Conservation (phyloP, 2,797 vertebrate species). For the Pangasius sanitwongsei region DNA sequence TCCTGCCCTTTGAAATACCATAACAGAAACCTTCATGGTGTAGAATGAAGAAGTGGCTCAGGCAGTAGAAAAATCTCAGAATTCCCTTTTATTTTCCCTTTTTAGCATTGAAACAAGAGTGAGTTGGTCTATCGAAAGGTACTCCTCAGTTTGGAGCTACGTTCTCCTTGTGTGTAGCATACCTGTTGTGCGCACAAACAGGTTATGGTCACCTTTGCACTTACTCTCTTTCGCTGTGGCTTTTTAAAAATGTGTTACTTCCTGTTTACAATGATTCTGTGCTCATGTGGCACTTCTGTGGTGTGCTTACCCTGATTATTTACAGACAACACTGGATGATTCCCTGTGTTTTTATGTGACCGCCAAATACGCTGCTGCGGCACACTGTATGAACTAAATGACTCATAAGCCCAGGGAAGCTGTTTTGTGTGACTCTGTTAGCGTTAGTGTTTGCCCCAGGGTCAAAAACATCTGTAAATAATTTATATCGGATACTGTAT, state of each 20-base stretch:
- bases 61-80: not conserved
- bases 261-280: conserved; percentile 61
- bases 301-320: conserved; percentile 38
- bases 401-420: not conserved
- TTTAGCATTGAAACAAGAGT: conserved; percentile 37
- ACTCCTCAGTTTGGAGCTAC: not conserved
- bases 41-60: not conserved
- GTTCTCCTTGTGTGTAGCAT: conserved; percentile 23
- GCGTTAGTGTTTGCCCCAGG: too few species aligned
- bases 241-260: conserved; percentile 57
- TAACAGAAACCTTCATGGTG: not conserved
- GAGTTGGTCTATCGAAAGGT: not conserved
- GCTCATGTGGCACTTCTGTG: conserved; percentile 34
- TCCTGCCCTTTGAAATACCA: not conserved
- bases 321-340: conserved; percentile 32
- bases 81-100: conserved; percentile 35
- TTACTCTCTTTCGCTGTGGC: conserved; percentile 52
- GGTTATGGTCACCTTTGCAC: conserved; percentile 55
- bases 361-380: not conserved
- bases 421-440: not conserved
- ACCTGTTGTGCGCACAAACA: conserved; percentile 60
- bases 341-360: conserved; percentile 27
- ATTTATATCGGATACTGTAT: not conserved
- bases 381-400: not conserved
- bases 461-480: not conserved